phyloP scores from a whole-genome alignment of 2,113 vertebrate species.

The Hoplias malabaricus region DNA sequence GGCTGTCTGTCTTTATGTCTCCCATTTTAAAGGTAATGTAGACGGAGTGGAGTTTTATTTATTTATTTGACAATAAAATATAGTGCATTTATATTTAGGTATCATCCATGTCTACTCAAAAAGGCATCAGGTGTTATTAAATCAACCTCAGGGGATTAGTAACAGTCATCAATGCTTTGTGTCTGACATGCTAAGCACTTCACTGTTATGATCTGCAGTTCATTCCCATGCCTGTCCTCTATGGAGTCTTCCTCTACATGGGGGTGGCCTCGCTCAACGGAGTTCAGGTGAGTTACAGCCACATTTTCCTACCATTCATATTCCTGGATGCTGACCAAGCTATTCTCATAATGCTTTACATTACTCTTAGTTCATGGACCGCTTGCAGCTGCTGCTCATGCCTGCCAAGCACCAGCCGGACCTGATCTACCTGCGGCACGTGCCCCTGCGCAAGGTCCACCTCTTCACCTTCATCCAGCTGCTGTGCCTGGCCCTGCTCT shows the following conservation, averaged over 20 bases:
- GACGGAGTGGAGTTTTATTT: too few species aligned
- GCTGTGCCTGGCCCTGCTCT: constrained; percentile 91
- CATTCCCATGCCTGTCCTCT: constrained; percentile 79
- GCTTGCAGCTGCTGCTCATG: constrained; percentile 94
- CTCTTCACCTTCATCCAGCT: constrained; percentile 96
- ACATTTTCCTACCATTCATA: not conserved
- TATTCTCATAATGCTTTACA: not conserved
- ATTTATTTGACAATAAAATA: too few species aligned
- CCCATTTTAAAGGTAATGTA: constrained; percentile 93
- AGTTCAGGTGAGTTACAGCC: constrained; percentile 69
- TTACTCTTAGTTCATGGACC: constrained; percentile 91
- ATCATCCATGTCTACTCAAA: too few species aligned
- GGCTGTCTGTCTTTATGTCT: constrained; percentile 98
- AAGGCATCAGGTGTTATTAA: too few species aligned
- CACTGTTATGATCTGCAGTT: constrained; percentile 55
- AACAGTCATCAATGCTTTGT: too few species aligned
- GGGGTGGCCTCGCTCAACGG: constrained; percentile 78
- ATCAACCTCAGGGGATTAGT: too few species aligned
- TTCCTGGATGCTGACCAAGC: not conserved
- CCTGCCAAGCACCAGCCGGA: constrained; percentile 97
- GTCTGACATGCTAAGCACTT: not conserved
- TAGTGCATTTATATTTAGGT: too few species aligned
- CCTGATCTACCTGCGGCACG: constrained; percentile 94
- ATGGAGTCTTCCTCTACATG: constrained; percentile 80
- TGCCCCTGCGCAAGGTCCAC: constrained; percentile 92